Percentiles rank a stretch among this genome's conserved stretches.
Conservation (phyloP, 2,113 vertebrate species). For the Brachyhypopomus gauderio region DNA sequence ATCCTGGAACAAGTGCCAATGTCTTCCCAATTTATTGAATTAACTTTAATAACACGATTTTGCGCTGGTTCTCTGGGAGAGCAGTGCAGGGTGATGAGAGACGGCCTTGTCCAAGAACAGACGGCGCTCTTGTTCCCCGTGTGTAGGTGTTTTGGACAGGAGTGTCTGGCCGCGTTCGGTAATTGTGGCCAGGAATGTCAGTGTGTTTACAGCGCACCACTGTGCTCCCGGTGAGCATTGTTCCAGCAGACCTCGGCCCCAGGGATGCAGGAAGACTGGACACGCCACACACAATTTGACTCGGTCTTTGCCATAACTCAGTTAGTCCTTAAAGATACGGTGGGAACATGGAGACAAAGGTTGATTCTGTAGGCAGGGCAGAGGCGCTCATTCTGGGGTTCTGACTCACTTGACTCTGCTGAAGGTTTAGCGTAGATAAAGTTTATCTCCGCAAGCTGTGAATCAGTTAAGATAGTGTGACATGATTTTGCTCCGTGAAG, state of each 20-base stretch:
- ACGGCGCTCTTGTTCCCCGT: constrained; percentile 65
- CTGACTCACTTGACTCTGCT: constrained; percentile 41
- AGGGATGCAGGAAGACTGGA: constrained; percentile 52
- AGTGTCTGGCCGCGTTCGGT: constrained; percentile 70
- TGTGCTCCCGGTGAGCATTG: constrained; percentile 74
- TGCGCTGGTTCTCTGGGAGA: constrained; percentile 58
- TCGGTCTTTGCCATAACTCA: constrained; percentile 68
- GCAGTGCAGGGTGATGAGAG: constrained; percentile 59
- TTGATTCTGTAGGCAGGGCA: background rate
- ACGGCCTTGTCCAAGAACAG: constrained; percentile 73
- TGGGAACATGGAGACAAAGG: constrained; percentile 55
- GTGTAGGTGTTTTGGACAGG: constrained; percentile 77
- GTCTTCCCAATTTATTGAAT: constrained; percentile 68
- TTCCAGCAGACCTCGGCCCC: constrained; percentile 59
- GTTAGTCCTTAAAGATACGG: constrained; percentile 60
- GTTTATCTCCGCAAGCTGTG: background rate
- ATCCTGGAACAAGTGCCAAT: constrained; percentile 61
- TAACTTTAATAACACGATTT: constrained; percentile 74
- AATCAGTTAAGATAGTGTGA: background rate
- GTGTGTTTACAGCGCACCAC: constrained; percentile 67
- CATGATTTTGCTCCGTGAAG: background rate
- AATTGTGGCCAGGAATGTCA: constrained; percentile 76
- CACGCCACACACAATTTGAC: constrained; percentile 67
- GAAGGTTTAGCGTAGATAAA: background rate
- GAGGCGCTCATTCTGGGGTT: background rate